Percentiles rank a stretch among this genome's conserved stretches.
phyloP scores from a whole-genome alignment of 2,888 invertebrate species.

The Cloeon dipterum region DNA sequence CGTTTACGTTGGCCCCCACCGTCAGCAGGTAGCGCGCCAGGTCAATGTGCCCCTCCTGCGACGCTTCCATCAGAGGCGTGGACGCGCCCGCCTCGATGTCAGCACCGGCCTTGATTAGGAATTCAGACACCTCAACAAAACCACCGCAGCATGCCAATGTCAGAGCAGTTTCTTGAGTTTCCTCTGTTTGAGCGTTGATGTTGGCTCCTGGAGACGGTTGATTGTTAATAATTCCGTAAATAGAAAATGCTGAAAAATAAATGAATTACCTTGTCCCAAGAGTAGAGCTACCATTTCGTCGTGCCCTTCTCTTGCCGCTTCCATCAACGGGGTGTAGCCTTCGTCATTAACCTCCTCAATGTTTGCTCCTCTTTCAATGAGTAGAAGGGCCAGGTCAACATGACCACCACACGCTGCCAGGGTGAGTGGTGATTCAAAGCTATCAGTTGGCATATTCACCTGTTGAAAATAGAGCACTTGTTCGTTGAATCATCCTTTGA shows the following conservation, averaged over 20 bases:
- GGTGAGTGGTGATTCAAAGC: slow-evolving; percentile 96
- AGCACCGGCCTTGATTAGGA: slow-evolving; percentile 84
- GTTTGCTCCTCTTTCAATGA: slow-evolving; percentile 92
- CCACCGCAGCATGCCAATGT: slow-evolving; percentile 89
- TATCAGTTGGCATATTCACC: slow-evolving; percentile 98
- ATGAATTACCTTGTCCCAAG: slow-evolving; percentile 49
- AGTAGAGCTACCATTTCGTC: slow-evolving; percentile 94
- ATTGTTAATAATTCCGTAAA: background rate
- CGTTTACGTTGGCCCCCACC: slow-evolving; percentile 74
- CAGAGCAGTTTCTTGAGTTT: slow-evolving; percentile 91
- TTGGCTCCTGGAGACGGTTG: slow-evolving; percentile 40
- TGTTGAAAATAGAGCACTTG: slow-evolving; percentile 9
- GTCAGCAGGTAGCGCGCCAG: slow-evolving; percentile 63
- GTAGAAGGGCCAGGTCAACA: slow-evolving; percentile 83
- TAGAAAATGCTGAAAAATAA: background rate
- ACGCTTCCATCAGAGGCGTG: slow-evolving; percentile 95
- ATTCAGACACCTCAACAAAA: slow-evolving; percentile 86
- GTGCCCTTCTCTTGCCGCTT: slow-evolving; percentile 94
- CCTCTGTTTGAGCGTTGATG: slow-evolving; percentile 96
- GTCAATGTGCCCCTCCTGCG: slow-evolving; percentile 92
- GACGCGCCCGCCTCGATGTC: slow-evolving; percentile 87
- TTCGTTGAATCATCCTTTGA: background rate
- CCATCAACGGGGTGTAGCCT: slow-evolving; percentile 98
- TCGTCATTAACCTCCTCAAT: slow-evolving; percentile 99
- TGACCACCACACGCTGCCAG: slow-evolving; percentile 97